Evolutionary conservation across 53 echinoderm and acorn worm species (phyloP).

Genomic region (Henricia sp.): DNA sequence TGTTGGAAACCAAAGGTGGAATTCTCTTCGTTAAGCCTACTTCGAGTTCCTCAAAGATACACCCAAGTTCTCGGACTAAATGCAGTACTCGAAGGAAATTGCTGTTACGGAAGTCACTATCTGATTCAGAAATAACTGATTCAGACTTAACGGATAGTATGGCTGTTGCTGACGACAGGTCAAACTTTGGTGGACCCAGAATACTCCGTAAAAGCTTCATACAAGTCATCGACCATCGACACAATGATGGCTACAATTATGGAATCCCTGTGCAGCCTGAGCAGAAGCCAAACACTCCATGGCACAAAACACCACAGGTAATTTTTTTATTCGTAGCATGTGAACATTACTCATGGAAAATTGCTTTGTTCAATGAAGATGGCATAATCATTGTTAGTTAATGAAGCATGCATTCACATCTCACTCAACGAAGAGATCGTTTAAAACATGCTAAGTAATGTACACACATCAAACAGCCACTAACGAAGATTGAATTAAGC

Average conservation of each 20-base stretch:
- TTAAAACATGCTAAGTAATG: no score
- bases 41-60: slow-evolving; percentile 18
- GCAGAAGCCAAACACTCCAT: not conserved
- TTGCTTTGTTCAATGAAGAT: no score
- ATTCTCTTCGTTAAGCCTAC: slow-evolving; percentile 55
- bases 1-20: slow-evolving; percentile 58
- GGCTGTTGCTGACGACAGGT: not conserved
- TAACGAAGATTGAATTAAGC: no score
- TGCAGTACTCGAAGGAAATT: slow-evolving; percentile 1
- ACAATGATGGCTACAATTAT: slow-evolving; percentile 75
- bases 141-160: slow-evolving; percentile 19
- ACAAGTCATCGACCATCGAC: slow-evolving; percentile 63
- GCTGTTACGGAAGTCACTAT: slow-evolving; percentile 49
- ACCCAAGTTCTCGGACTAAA: slow-evolving; percentile 8
- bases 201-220: slow-evolving; percentile 48
- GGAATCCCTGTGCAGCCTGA: slow-evolving; percentile 67
- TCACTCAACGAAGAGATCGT: no score
- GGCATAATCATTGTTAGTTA: no score
- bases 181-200: slow-evolving; percentile 39
- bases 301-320: slow-evolving; percentile 10
- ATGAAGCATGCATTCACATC: no score
- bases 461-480: no score
- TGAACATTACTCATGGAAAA: no score
- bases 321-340: no score
- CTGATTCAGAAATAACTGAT: slow-evolving; percentile 57